These are phyloP conservation scores for Cistogaster globosa DNA, from an alignment of 2,888 invertebrate genomes.

Conservation along the genomic window DNA sequence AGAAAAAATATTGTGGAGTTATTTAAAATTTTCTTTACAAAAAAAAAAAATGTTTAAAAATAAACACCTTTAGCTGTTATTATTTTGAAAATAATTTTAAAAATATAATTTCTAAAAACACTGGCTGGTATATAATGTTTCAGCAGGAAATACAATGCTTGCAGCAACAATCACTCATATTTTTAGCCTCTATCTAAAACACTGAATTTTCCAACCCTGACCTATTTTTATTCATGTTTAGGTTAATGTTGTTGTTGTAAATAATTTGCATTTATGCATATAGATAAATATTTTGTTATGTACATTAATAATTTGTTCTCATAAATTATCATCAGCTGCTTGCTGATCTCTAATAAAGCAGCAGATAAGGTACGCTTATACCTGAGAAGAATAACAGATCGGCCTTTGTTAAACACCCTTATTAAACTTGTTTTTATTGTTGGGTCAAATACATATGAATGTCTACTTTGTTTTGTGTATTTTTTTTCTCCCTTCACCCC, in stretches of 20 bases:
- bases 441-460: neutral
- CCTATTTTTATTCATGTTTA: neutral
- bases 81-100: no score
- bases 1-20: no score
- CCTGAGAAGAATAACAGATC: neutral
- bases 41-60: no score
- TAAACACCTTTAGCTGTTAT: no score
- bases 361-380: slow-evolving; percentile 9
- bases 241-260: slow-evolving; percentile 30
- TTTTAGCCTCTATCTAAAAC: neutral
- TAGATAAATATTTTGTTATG: neutral
- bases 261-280: slow-evolving; percentile 50
- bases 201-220: slow-evolving; percentile 3
- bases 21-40: no score
- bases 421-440: slow-evolving; percentile 9
- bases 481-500: slow-evolving; percentile 18
- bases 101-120: no score
- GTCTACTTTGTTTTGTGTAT: slow-evolving; percentile 24
- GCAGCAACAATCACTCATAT: no score
- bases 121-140: no score
- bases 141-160: neutral
- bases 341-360: slow-evolving; percentile 24
- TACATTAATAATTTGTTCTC: neutral
- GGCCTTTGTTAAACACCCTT: slow-evolving; percentile 32
- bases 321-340: slow-evolving; percentile 40